Evolutionary conservation across 2,797 vertebrate genomes (phyloP).

Genomic region (Pantherophis vulpinus): DNA sequence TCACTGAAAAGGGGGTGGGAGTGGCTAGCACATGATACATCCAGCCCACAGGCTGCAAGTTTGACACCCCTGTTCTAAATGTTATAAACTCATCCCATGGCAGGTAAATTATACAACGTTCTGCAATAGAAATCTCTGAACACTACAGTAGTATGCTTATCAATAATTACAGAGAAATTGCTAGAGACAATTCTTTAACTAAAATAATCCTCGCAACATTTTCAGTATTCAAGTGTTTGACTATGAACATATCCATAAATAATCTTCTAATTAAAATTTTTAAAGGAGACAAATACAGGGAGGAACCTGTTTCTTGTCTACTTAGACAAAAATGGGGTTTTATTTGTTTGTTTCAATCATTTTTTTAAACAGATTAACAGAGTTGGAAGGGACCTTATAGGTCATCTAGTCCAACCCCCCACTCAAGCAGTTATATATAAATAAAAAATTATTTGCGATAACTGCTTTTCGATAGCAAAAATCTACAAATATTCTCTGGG

Average conservation of each 20-base stretch:
- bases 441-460: background rate
- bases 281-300: background rate
- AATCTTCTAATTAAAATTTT: background rate
- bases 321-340: background rate
- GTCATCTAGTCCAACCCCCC: too few species aligned
- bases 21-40: too few species aligned
- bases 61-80: background rate
- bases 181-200: background rate
- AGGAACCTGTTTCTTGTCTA: background rate
- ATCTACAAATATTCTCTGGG: background rate
- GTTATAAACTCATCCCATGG: background rate
- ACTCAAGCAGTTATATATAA: too few species aligned
- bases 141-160: background rate
- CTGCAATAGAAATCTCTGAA: background rate
- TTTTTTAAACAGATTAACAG: too few species aligned
- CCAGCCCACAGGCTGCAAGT: too few species aligned
- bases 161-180: background rate
- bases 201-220: background rate
- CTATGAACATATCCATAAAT: background rate
- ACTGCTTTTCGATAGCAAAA: background rate
- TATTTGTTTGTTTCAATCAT: background rate
- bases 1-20: too few species aligned
- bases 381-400: too few species aligned
- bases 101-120: background rate
- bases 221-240: background rate